These are phyloP conservation scores for Falco naumanni DNA, from an alignment of 2,797 vertebrate genomes.

Conservation along the genomic window DNA sequence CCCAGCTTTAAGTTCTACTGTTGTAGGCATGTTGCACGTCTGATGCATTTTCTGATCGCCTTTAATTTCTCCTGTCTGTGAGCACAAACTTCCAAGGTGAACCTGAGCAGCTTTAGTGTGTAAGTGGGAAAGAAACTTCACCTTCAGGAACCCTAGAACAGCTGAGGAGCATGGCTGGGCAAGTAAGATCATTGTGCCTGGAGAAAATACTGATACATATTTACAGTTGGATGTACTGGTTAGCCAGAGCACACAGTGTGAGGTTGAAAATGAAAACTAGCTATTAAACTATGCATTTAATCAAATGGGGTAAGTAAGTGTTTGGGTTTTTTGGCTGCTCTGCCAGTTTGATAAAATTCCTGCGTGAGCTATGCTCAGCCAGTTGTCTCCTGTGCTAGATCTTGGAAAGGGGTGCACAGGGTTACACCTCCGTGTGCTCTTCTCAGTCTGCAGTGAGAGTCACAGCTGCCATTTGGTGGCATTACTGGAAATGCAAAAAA, in stretches of 20 bases:
- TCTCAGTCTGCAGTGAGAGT: neutral
- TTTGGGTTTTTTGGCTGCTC: neutral
- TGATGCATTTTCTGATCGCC: neutral
- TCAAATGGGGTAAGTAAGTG: neutral
- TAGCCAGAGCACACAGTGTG: neutral
- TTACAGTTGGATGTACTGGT: neutral
- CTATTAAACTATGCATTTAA: neutral
- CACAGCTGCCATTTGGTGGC: neutral
- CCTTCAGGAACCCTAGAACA: neutral
- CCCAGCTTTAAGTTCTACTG: neutral
- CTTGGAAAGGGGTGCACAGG: neutral
- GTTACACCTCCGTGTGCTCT: neutral
- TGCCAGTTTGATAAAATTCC: neutral
- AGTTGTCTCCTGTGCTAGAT: neutral
- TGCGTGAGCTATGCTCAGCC: neutral
- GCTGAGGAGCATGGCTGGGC: neutral
- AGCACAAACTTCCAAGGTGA: neutral
- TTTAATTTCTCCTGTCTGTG: neutral
- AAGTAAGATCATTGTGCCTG: neutral
- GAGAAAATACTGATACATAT: neutral
- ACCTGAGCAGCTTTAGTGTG: neutral
- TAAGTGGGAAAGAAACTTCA: neutral
- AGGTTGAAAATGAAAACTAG: neutral
- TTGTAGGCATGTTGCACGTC: rapidly evolving
- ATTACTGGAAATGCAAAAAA: neutral